Evolutionary conservation across 35 echinoderm and acorn worm species (phyloP).

Genomic region (Ophiothrix spiculata): DNA sequence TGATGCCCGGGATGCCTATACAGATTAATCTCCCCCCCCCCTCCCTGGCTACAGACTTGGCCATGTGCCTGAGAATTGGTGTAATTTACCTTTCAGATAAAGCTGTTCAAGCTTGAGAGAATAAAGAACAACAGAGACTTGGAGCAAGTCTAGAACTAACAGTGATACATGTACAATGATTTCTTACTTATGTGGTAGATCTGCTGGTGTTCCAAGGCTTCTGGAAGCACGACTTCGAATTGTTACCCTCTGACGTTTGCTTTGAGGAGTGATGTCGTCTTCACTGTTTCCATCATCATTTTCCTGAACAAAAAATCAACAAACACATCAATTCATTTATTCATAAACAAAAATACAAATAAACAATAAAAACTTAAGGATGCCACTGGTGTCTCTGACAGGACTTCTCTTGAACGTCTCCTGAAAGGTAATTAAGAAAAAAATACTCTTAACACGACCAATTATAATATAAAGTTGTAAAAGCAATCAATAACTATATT

Average conservation of each 20-base stretch:
- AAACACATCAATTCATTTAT: too few species aligned
- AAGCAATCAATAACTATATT: too few species aligned
- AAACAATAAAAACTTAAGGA: too few species aligned
- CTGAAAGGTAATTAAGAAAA: not conserved
- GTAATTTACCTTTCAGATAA: not conserved
- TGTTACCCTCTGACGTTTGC: slow-evolving; percentile 23
- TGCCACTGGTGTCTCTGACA: not conserved
- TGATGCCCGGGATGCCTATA: too few species aligned
- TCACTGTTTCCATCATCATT: not conserved
- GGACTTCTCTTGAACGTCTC: not conserved
- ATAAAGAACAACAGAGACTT: not conserved
- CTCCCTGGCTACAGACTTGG: too few species aligned
- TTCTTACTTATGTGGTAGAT: not conserved
- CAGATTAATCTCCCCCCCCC: too few species aligned
- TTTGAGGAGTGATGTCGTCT: slow-evolving; percentile 38
- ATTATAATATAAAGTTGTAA: not conserved
- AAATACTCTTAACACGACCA: not conserved
- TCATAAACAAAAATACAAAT: too few species aligned
- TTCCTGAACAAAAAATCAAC: too few species aligned
- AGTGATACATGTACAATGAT: not conserved
- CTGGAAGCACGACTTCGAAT: not conserved
- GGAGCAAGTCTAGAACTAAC: not conserved
- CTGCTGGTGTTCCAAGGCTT: not conserved
- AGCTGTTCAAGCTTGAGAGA: not conserved
- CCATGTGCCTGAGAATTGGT: not conserved